These are phyloP conservation scores for Ochropleura plecta DNA, from an alignment of 2,888 invertebrate genomes.

Conservation along the genomic window DNA sequence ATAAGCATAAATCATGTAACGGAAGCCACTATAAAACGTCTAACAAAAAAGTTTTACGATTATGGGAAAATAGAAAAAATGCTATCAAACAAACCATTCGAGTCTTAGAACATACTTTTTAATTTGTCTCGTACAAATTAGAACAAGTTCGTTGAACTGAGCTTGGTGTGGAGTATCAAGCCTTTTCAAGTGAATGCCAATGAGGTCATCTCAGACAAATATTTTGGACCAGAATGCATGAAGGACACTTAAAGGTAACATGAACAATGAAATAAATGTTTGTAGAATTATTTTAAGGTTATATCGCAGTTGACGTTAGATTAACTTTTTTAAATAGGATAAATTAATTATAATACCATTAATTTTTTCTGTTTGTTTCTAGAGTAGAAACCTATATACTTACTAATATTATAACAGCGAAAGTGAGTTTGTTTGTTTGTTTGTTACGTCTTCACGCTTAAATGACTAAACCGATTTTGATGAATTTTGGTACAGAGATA, in stretches of 20 bases:
- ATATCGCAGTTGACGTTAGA: slow-evolving; percentile 1
- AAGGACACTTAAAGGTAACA: slow-evolving; percentile 26
- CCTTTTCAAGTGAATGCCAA: slow-evolving; percentile 41
- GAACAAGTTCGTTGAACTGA: slow-evolving; percentile 46
- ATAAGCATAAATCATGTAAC: slow-evolving; percentile 6
- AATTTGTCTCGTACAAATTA: slow-evolving; percentile 9
- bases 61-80: background rate
- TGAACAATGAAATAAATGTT: slow-evolving; percentile 6
- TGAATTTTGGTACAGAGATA: no score
- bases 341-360: background rate
- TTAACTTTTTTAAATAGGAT: background rate
- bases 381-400: no score
- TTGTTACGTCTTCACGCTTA: no score
- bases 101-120: slow-evolving; percentile 22
- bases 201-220: slow-evolving; percentile 38
- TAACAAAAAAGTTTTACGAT: background rate
- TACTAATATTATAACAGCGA: no score
- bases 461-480: no score
- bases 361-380: background rate
- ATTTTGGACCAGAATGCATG: slow-evolving; percentile 23
- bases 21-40: background rate
- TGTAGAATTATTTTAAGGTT: background rate
- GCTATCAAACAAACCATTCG: slow-evolving; percentile 1
- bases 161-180: slow-evolving; percentile 18
- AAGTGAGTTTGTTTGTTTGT: no score